Conservation (phyloP, 2,888 invertebrate species). For the Hermaeophaga mercurialis region DNA sequence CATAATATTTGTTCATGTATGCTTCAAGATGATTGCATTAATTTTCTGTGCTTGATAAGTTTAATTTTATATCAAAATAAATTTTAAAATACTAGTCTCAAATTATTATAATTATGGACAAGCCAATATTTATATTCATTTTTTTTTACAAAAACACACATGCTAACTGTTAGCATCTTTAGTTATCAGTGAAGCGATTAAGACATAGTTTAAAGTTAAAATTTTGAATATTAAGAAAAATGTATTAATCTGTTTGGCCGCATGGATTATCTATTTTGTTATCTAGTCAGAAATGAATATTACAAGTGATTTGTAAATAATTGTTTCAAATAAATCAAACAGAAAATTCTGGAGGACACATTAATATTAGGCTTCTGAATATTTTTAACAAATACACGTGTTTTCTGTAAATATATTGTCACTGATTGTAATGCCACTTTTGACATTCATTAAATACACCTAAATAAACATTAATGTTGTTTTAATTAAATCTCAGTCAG, state of each 20-base stretch:
- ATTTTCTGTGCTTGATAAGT: too few species aligned
- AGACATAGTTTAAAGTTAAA: conserved; percentile 2
- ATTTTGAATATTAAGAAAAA: conserved; percentile 36
- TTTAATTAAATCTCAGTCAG: conserved; percentile 50
- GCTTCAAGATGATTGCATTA: too few species aligned
- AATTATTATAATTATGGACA: too few species aligned
- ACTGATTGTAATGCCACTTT: conserved; percentile 33
- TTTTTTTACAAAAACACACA: too few species aligned
- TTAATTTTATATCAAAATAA: too few species aligned
- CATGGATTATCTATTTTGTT: conserved; percentile 47
- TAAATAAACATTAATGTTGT: conserved; percentile 51
- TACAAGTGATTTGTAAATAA: conserved; percentile 59
- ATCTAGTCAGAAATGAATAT: conserved; percentile 53
- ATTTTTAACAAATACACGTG: conserved; percentile 44
- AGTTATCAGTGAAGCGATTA: too few species aligned
- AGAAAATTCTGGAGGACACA: conserved; percentile 41
- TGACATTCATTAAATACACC: conserved; percentile 47
- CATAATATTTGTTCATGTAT: too few species aligned
- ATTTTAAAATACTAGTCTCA: too few species aligned
- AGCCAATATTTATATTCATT: too few species aligned
- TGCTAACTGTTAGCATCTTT: too few species aligned
- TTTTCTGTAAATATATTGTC: conserved; percentile 38
- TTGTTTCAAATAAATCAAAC: conserved; percentile 56
- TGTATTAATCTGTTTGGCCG: conserved; percentile 34
- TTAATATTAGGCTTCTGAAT: conserved; percentile 44